These are phyloP conservation scores for Dolomedes plantarius DNA, from an alignment of 2,888 invertebrate species.

Conservation along the genomic window DNA sequence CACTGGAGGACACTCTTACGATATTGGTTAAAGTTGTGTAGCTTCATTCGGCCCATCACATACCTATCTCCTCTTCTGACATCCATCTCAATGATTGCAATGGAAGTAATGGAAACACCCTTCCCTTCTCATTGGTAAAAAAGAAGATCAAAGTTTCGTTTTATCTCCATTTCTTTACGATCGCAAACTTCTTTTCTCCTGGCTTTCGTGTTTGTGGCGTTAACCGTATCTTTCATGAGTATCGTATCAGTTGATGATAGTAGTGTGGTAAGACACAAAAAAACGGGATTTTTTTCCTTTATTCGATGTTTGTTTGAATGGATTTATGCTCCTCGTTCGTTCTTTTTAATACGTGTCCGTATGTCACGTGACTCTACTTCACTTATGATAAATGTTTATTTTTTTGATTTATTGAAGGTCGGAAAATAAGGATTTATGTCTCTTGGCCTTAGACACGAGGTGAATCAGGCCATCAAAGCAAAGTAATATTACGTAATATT, in stretches of 20 bases:
- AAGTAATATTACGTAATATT: too few species aligned
- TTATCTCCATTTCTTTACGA: conserved; percentile 24
- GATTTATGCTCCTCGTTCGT: conserved; percentile 18
- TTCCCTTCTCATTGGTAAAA: conserved; percentile 2
- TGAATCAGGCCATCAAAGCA: too few species aligned
- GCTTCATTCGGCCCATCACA: conserved; percentile 12
- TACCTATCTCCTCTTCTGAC: conserved; percentile 30
- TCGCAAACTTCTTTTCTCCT: neutral
- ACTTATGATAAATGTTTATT: neutral
- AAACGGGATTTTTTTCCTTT: conserved; percentile 17
- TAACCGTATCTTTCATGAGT: conserved; percentile 41
- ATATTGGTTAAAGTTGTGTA: conserved; percentile 10
- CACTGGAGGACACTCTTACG: neutral
- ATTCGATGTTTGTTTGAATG: neutral
- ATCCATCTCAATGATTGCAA: conserved; percentile 41
- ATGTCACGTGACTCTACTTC: neutral
- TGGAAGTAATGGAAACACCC: conserved; percentile 57
- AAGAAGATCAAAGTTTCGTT: conserved; percentile 14
- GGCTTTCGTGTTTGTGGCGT: conserved; percentile 24
- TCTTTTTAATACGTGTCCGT: conserved; percentile 38
- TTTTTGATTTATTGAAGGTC: neutral
- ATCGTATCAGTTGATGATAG: conserved; percentile 49
- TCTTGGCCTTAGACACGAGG: too few species aligned
- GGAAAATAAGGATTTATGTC: too few species aligned
- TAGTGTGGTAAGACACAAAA: conserved; percentile 35